A percentile compares a stretch with the other conserved stretches of the same genome.
Conservation (phyloP, 2,888 invertebrate genomes). For the Ischnura elegans region DNA sequence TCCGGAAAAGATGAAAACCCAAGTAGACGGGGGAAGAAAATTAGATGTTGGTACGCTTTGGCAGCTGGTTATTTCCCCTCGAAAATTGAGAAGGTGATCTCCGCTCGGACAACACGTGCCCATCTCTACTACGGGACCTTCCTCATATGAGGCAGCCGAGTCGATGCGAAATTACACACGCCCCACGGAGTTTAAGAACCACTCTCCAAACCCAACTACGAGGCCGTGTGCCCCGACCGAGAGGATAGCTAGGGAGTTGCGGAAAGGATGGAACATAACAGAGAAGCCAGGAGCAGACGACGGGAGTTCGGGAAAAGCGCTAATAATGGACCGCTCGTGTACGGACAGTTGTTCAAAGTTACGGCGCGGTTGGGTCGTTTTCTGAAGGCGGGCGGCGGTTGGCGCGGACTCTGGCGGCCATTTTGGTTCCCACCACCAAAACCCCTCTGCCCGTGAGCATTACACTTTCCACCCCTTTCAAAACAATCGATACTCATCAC, state of each 20-base stretch:
- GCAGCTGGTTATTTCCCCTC: not conserved
- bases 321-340: slow-evolving; percentile 29
- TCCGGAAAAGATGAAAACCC: not conserved
- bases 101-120: not conserved
- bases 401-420: slow-evolving; percentile 14
- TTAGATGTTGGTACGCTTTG: not conserved
- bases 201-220: not conserved
- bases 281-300: not conserved
- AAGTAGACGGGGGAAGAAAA: not conserved
- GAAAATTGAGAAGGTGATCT: not conserved
- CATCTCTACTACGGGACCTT: not conserved
- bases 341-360: slow-evolving; percentile 42
- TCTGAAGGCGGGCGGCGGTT: slow-evolving; percentile 33
- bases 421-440: slow-evolving; percentile 27
- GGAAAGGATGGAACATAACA: not conserved
- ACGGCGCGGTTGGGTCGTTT: slow-evolving; percentile 32
- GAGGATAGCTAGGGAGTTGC: not conserved
- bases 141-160: not conserved
- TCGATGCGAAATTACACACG: not conserved
- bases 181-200: not conserved
- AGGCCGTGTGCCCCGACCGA: not conserved
- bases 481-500: slow-evolving; percentile 54
- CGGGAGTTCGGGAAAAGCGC: slow-evolving; percentile 16
- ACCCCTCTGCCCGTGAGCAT: not conserved
- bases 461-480: not conserved